Evolutionary conservation across 1,140 invertebrate species (phyloP).

Genomic region (Diploscapter pachys): DNA sequence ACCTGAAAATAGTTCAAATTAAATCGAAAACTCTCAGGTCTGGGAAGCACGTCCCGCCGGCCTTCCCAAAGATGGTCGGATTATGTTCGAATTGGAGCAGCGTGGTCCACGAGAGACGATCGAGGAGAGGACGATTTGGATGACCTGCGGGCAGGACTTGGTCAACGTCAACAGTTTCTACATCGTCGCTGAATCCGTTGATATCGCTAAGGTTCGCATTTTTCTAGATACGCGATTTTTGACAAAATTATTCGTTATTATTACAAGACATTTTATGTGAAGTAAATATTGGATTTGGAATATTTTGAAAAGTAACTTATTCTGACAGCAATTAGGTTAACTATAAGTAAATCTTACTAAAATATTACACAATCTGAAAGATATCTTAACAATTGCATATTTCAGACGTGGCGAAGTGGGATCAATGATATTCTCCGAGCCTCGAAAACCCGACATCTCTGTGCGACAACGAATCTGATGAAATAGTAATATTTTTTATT

Average conservation of each 20-base stretch:
- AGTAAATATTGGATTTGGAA: no score
- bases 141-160: constrained; percentile 97
- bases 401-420: constrained; percentile 86
- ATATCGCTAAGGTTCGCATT: constrained; percentile 63
- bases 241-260: no score
- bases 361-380: constrained; percentile 58
- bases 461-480: constrained; percentile 86
- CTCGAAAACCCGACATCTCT: constrained; percentile 84
- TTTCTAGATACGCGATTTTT: no score
- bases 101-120: constrained; percentile 69
- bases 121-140: constrained; percentile 91
- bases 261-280: no score
- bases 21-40: constrained; percentile 26
- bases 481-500: constrained; percentile 77
- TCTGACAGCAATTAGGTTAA: background rate
- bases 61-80: constrained; percentile 73
- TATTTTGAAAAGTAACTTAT: no score
- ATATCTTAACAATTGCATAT: background rate
- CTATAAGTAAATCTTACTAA: background rate
- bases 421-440: constrained; percentile 88
- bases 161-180: constrained; percentile 98
- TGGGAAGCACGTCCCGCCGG: constrained; percentile 52
- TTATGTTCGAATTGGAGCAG: constrained; percentile 72
- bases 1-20: background rate
- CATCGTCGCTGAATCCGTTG: constrained; percentile 76